Base-by-base conservation (phyloP, 2,888 invertebrate species). In the Suillia variegata region DNA sequence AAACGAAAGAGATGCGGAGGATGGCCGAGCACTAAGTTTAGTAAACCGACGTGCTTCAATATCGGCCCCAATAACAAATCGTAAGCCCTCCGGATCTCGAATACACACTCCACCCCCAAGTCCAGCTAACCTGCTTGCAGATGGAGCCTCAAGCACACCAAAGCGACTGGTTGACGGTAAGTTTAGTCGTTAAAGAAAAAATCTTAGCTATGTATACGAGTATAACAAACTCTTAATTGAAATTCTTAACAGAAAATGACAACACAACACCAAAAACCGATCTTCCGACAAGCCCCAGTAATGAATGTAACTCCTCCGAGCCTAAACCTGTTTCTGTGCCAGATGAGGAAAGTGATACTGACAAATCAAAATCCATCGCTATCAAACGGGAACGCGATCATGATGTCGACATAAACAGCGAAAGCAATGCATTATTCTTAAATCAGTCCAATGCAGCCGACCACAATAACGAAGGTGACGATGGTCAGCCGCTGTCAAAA, bases 61-160 rank as follows among this genome's bases (percentile, higher is more conserved):
- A 75, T 89, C 90, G 65, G 90, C 90, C 38, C 89, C 90, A 58
- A 90, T 90, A 67, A 75, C 77, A 53, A 74, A 71, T 54, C 79
- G 82, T 53, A 82, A 81, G 70, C 67, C 75, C 57, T 75, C 76
- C 65, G 83, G 77, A 63, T 87, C 85, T 78, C 86, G 87, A 75
- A 89, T 88, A 62, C 92, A 87, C 79, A 90, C 91, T 56, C 92
- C 91, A 66, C 88, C 87, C 20, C 92, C 89, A 45, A 89, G 87
- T 69, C 89, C 90, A 56, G 88, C 88, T 56, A 89, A 89, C 71
- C 81, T 91, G 69, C 88, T 91, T 76, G 91, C 90, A 71, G 91
- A 90, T 64, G 91, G 92, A n/a, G 91, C 92, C 57, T 90, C 90
- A 17, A 92, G 92, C 70, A 91, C 92, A 33, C 92, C 92, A 58